phyloP scores from a whole-genome alignment of 2,888 invertebrate species.

The Dioctria rufipes region DNA sequence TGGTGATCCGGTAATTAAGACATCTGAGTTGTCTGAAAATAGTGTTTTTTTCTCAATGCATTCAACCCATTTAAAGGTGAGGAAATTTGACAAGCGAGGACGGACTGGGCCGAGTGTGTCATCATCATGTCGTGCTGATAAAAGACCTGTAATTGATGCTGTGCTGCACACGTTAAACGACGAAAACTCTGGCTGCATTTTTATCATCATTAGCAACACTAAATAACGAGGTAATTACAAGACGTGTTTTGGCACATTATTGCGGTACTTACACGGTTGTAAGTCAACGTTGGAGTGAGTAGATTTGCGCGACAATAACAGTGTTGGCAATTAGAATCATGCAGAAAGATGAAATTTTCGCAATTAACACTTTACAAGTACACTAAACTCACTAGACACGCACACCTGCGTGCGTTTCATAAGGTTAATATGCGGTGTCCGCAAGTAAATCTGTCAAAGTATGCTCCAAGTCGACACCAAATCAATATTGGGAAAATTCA shows the following conservation, averaged over 20 bases:
- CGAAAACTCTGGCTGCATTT: slow-evolving; percentile 11
- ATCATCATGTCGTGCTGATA: slow-evolving; percentile 13
- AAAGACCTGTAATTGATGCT: not conserved
- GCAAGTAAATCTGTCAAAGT: slow-evolving; percentile 10
- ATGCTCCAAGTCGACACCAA: not conserved
- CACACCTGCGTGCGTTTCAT: slow-evolving; percentile 13
- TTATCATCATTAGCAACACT: not conserved
- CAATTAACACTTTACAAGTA: not conserved
- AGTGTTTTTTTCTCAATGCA: slow-evolving; percentile 45
- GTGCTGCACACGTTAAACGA: slow-evolving; percentile 11
- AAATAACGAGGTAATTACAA: slow-evolving; percentile 18
- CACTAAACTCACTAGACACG: not conserved
- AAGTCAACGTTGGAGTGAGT: not conserved
- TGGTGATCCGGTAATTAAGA: slow-evolving; percentile 42
- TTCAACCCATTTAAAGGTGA: slow-evolving; percentile 47
- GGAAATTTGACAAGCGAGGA: slow-evolving; percentile 50
- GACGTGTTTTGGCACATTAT: slow-evolving; percentile 28
- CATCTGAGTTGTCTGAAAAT: not conserved
- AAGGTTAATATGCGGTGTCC: slow-evolving; percentile 4
- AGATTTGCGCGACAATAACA: slow-evolving; percentile 4
- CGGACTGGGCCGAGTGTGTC: slow-evolving; percentile 32
- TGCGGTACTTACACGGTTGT: not conserved
- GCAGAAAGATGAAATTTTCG: slow-evolving; percentile 21
- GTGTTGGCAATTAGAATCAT: slow-evolving; percentile 37
- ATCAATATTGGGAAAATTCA: slow-evolving; percentile 16